These are phyloP conservation scores for Pomatorhinus ruficollis DNA, from an alignment of 2,113 vertebrate species.

Conservation along the genomic window DNA sequence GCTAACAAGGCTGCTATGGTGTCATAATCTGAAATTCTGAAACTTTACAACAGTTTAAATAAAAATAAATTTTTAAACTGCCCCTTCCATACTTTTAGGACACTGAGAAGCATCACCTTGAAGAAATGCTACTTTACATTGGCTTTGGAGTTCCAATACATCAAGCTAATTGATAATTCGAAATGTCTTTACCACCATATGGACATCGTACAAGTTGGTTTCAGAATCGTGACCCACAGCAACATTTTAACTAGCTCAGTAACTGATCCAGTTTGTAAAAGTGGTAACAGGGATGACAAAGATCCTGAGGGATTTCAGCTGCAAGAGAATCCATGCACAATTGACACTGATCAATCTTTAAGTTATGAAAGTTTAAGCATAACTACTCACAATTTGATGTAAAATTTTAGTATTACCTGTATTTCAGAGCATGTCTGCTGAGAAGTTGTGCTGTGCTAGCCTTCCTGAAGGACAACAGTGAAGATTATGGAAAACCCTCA, in stretches of 20 bases:
- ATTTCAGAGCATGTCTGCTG: not conserved
- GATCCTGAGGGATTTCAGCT: not conserved
- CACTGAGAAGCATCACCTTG: not conserved
- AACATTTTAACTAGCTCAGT: not conserved
- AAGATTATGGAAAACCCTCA: not conserved
- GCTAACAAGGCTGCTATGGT: not conserved
- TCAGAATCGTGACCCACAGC: not conserved
- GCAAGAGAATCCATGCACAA: not conserved
- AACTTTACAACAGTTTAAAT: not conserved
- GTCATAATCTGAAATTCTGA: not conserved
- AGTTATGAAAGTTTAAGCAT: rapidly evolving
- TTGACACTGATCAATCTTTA: not conserved
- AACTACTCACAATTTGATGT: not conserved
- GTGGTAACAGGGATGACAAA: not conserved
- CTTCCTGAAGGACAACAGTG: not conserved
- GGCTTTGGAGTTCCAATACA: not conserved
- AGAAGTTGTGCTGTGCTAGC: not conserved
- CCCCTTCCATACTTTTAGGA: not conserved
- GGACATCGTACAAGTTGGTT: not conserved
- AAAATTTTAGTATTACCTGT: not conserved
- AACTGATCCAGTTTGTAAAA: not conserved
- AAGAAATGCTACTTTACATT: not conserved
- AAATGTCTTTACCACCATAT: not conserved
- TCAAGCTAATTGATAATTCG: rapidly evolving
- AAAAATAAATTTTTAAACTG: not conserved